These are phyloP conservation scores for Yponomeuta malinellus DNA, from an alignment of 2,888 invertebrate genomes.

Conservation along the genomic window DNA sequence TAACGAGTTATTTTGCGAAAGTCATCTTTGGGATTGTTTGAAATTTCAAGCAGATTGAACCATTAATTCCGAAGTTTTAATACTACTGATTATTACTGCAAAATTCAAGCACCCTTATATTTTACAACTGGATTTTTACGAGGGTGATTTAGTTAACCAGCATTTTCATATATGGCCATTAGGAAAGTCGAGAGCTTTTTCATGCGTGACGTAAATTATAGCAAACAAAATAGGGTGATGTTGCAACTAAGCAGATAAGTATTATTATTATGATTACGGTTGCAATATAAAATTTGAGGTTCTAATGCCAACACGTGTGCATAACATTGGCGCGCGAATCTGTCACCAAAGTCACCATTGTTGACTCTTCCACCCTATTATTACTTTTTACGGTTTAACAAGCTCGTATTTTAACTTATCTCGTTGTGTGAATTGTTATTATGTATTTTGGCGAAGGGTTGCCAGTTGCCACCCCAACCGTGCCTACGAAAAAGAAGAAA, in stretches of 20 bases:
- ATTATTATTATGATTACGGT: slow-evolving; percentile 21
- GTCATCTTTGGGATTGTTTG: neutral
- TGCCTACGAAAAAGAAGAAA: neutral
- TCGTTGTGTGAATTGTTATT: slow-evolving; percentile 68
- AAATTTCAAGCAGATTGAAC: neutral
- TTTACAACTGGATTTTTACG: neutral
- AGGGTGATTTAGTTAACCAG: neutral
- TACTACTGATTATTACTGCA: neutral
- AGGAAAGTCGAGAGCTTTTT: slow-evolving; percentile 18
- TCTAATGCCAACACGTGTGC: slow-evolving; percentile 42
- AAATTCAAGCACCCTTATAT: neutral
- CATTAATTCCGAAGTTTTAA: neutral
- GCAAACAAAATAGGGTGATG: slow-evolving; percentile 7
- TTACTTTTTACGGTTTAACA: slow-evolving; percentile 75
- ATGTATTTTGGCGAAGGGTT: slow-evolving; percentile 50
- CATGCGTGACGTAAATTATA: slow-evolving; percentile 15
- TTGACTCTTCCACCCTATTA: slow-evolving; percentile 70
- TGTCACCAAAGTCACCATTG: slow-evolving; percentile 59
- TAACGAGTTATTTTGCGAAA: neutral
- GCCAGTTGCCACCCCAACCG: slow-evolving; percentile 40
- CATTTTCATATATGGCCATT: neutral
- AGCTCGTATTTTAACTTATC: slow-evolving; percentile 73
- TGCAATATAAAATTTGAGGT: slow-evolving; percentile 34
- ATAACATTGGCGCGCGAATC: slow-evolving; percentile 47
- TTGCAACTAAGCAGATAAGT: slow-evolving; percentile 15